A percentile compares a stretch with the other conserved stretches of the same genome.
These are phyloP conservation scores for Leptopilina clavipes DNA, from an alignment of 1,140 invertebrate species.

Conservation along the genomic window DNA sequence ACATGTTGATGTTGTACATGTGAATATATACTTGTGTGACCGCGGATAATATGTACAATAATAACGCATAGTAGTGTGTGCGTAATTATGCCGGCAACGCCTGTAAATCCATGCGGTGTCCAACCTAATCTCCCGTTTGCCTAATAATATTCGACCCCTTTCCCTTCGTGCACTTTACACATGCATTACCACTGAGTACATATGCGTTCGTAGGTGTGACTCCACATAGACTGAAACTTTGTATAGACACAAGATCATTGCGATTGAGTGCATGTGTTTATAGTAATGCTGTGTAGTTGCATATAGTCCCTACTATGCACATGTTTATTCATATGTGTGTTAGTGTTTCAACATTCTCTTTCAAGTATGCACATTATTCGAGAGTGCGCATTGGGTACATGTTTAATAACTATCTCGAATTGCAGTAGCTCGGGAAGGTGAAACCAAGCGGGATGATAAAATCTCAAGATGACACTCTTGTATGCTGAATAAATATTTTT, in stretches of 20 bases:
- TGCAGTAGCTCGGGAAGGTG: not conserved
- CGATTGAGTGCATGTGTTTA: not conserved
- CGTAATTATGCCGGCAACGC: conserved; percentile 52
- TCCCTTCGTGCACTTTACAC: not conserved
- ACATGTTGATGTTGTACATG: conserved; percentile 45
- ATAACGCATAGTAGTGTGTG: conserved; percentile 43
- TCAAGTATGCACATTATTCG: conserved; percentile 10
- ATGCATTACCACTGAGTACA: not conserved
- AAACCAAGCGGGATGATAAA: not conserved
- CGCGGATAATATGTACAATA: conserved; percentile 58
- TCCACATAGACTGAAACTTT: not conserved
- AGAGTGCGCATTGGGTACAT: conserved; percentile 4
- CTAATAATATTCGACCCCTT: conserved; percentile 32
- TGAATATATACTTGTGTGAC: conserved; percentile 56
- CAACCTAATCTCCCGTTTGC: conserved; percentile 49
- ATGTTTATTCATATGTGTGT: not conserved
- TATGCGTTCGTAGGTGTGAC: not conserved
- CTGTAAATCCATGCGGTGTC: conserved; percentile 49
- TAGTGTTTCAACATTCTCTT: conserved; percentile 8
- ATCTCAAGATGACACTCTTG: not conserved
- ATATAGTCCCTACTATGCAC: not conserved
- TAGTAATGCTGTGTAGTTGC: not conserved
- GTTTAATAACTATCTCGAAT: conserved; percentile 16
- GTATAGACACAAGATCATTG: conserved; percentile 3
- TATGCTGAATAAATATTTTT: not conserved